Evolutionary conservation across 1,140 invertebrate species (phyloP).

Genomic region (Pantala flavescens): DNA sequence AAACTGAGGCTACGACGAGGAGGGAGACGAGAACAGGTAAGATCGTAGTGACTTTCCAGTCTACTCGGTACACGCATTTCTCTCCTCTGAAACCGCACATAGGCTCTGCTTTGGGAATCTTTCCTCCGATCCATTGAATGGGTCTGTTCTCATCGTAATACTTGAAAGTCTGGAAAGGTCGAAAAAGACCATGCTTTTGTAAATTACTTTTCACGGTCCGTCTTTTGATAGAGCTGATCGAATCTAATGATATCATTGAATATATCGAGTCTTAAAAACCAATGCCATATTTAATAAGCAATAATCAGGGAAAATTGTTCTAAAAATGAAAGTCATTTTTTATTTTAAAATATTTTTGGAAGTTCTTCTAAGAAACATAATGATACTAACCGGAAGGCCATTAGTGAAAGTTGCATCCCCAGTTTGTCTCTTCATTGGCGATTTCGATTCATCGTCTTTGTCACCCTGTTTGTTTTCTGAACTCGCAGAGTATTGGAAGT

Average conservation of each 20-base stretch:
- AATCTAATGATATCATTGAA: too few species aligned
- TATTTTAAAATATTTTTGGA: too few species aligned
- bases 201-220: too few species aligned
- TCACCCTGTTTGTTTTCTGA: not conserved
- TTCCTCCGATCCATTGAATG: constrained; percentile 65
- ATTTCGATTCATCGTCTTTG: not conserved
- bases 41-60: constrained; percentile 48
- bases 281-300: too few species aligned
- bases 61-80: constrained; percentile 48
- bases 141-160: constrained; percentile 46
- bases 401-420: not conserved
- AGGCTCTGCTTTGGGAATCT: constrained; percentile 58
- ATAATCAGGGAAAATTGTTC: too few species aligned
- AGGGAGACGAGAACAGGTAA: constrained; percentile 44
- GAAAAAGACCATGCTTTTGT: too few species aligned
- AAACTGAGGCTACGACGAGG: constrained; percentile 44
- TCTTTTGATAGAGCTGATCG: too few species aligned
- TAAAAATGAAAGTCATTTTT: too few species aligned
- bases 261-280: too few species aligned
- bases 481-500: constrained; percentile 48
- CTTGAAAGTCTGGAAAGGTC: constrained; percentile 40
- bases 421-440: too few species aligned
- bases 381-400: not conserved
- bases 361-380: too few species aligned
- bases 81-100: constrained; percentile 60